Conservation (phyloP, 2,797 vertebrate genomes). For the Alosa sapidissima region DNA sequence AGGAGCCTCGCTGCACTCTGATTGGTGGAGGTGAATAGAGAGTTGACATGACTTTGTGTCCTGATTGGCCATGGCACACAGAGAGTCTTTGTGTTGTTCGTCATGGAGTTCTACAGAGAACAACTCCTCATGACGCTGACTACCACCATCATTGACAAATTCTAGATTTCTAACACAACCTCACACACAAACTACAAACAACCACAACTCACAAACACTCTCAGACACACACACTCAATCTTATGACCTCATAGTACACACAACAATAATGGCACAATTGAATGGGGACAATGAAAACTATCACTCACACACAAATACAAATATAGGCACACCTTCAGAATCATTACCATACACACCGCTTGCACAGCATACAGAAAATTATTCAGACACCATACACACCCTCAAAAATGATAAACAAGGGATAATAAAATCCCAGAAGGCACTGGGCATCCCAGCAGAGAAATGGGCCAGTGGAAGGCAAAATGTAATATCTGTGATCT, state of each 20-base stretch:
- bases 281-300: neutral
- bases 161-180: neutral
- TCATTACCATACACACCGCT: neutral
- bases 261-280: neutral
- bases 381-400: neutral
- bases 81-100: conserved; percentile 43
- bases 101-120: conserved; percentile 46
- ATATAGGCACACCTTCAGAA: neutral
- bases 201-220: neutral
- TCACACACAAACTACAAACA: neutral
- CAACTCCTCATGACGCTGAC: neutral
- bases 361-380: neutral
- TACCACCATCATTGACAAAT: neutral
- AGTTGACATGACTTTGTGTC: conserved; percentile 38
- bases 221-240: neutral
- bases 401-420: neutral
- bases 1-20: neutral
- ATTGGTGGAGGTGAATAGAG: neutral
- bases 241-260: neutral
- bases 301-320: neutral
- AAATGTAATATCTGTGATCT: neutral
- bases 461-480: neutral
- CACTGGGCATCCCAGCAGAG: neutral
- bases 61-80: conserved; percentile 36
- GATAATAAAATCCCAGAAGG: neutral